Percentiles rank a stretch among this genome's conserved stretches.
Conservation (phyloP, 2,888 invertebrate species). For the Pollenia angustigena region DNA sequence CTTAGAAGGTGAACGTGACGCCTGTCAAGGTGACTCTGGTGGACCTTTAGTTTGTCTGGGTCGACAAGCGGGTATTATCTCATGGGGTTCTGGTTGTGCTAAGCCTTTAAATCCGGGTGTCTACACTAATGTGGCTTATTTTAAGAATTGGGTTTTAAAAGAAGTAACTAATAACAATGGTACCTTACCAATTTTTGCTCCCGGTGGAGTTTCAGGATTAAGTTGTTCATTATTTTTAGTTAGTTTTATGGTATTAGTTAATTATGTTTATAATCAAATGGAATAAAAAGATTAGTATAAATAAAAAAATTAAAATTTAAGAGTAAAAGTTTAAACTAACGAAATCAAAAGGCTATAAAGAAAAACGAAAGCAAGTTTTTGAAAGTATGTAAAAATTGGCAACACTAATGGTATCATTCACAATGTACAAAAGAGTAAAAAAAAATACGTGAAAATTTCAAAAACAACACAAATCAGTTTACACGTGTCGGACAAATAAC, state of each 20-base stretch:
- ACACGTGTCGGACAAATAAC: too few species aligned
- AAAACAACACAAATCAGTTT: too few species aligned
- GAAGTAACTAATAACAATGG: conserved; percentile 30
- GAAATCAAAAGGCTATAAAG: too few species aligned
- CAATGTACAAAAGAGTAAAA: too few species aligned
- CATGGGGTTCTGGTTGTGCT: conserved; percentile 93
- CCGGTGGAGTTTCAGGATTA: conserved; percentile 22
- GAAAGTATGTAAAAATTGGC: too few species aligned
- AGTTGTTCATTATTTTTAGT: conserved; percentile 44
- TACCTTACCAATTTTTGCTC: conserved; percentile 45
- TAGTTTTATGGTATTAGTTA: conserved; percentile 21
- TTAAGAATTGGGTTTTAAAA: conserved; percentile 71
- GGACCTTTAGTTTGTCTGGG: conserved; percentile 89
- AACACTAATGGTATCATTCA: too few species aligned
- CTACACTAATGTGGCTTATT: conserved; percentile 87
- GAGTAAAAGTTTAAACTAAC: too few species aligned
- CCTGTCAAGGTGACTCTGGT: conserved; percentile 93
- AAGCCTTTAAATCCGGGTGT: conserved; percentile 89
- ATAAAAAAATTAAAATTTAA: background rate
- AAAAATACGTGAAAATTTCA: too few species aligned
- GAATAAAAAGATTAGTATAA: background rate
- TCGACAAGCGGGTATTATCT: conserved; percentile 91
- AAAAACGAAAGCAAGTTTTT: too few species aligned
- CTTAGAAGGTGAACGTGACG: conserved; percentile 89
- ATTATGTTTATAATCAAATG: conserved; percentile 18